Base-by-base conservation (phyloP, 2,888 invertebrate genomes). In the Synanthedon andrenaeformis region DNA sequence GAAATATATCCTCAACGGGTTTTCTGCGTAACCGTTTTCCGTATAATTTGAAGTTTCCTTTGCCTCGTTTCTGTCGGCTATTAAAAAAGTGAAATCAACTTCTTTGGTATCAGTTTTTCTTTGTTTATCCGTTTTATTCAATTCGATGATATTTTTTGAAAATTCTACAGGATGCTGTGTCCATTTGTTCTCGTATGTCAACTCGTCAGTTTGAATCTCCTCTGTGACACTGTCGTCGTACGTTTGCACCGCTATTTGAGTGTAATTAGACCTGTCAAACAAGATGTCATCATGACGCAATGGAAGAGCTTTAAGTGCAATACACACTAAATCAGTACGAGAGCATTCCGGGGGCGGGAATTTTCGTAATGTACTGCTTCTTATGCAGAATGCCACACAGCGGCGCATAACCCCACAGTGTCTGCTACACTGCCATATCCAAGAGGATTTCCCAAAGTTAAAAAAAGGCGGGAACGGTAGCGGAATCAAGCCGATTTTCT, bases 101-200 rank as follows among this genome's bases (percentile, higher is more conserved):
- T 49, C 51, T 5, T 12, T 52, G 41, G 8, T 8, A 17, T 59
- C 64, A 41, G 66, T 60, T 52, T 59, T 57, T 45, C 63, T 67
- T 53, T 64, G 65, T 63, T 70, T 75, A 42, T 65, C 54, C 55
- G 1, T 28, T 53, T 23, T 59, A 56, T 41, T 58, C 53, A 57
- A 63, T 68, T 49, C 74, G 55, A 64, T 63, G 55, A 75, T 66
- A 52, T 64, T 58, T 56, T 79, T 76, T 0, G 86, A 77, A 65
- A 85, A 88, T 53, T 82, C 70, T 0, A 88, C 70, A 0, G 88
- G 88, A 65, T 69, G 61, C 60, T 88, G 88, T 0, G 82, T 82
- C 88, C 88, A 88, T 69, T 82, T 87, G 52, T 71, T 68, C 3
- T 59, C 62, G 4, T 50, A 59, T 42, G 64, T 56, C 41, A 84